Percentiles rank a stretch among this genome's conserved stretches.
Evolutionary conservation across 2,888 invertebrate genomes (phyloP).

Genomic region (Adineta ricciae): DNA sequence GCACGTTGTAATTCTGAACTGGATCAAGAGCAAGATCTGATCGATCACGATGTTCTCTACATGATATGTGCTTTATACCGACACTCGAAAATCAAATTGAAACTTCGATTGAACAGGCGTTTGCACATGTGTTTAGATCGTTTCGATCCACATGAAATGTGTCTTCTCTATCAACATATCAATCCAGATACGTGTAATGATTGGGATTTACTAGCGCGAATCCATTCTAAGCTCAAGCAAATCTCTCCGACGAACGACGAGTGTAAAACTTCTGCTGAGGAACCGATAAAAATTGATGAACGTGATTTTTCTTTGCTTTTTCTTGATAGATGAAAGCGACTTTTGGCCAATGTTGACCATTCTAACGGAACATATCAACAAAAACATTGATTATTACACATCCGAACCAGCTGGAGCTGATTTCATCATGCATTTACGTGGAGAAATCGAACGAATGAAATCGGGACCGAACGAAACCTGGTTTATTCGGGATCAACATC

Average conservation of each 20-base stretch:
- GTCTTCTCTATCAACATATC: neutral
- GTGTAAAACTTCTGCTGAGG: neutral
- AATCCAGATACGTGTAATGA: conserved; percentile 19
- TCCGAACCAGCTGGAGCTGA: neutral
- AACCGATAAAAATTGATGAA: neutral
- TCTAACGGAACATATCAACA: neutral
- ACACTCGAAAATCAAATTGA: neutral
- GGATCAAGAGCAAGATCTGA: neutral
- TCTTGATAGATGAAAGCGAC: neutral
- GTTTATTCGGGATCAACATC: neutral
- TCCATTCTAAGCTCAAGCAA: neutral
- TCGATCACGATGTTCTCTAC: neutral
- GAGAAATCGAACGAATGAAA: neutral
- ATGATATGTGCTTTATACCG: neutral
- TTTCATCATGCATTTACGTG: neutral
- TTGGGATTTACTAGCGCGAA: neutral
- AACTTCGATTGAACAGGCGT: neutral
- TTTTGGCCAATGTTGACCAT: neutral
- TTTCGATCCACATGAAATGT: neutral
- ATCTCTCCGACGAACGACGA: neutral
- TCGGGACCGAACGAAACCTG: neutral
- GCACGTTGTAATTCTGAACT: neutral
- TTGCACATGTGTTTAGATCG: conserved; percentile 2
- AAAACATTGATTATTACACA: conserved; percentile 5
- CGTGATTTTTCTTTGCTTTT: neutral